A percentile compares a stretch with the other conserved stretches of the same genome.
Conservation (phyloP, 2,888 invertebrate species). For the Uropetala carovei region DNA sequence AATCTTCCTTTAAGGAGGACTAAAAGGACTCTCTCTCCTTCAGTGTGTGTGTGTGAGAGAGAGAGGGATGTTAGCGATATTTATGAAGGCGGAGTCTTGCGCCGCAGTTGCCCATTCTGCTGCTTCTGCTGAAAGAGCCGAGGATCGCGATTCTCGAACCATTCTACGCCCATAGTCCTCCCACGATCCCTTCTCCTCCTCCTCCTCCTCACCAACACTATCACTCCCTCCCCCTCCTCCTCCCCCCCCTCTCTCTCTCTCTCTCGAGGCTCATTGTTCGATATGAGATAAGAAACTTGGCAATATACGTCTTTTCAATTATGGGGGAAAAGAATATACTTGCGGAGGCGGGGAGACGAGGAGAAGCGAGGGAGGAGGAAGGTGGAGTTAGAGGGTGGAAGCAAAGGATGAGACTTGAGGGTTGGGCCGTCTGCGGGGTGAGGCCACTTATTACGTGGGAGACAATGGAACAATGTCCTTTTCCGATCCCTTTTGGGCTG, state of each 20-base stretch:
- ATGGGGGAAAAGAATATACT: conserved; percentile 31
- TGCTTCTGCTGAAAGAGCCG: conserved; percentile 39
- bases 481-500: conserved; percentile 40
- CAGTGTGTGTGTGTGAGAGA: not conserved
- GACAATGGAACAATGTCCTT: conserved; percentile 64
- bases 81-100: conserved; percentile 46
- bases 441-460: conserved; percentile 59
- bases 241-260: not conserved
- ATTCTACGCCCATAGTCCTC: conserved; percentile 14
- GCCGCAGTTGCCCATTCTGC: not conserved
- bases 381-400: not conserved
- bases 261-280: conserved; percentile 37
- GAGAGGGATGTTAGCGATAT: conserved; percentile 43
- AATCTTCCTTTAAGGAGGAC: conserved; percentile 57
- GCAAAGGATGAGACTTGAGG: not conserved
- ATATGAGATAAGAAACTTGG: conserved; percentile 61
- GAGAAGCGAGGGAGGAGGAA: not conserved
- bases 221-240: not conserved
- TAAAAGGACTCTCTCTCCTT: conserved; percentile 12
- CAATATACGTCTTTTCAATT: conserved; percentile 64
- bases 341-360: not conserved
- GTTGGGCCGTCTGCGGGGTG: conserved; percentile 1
- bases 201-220: not conserved
- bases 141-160: conserved; percentile 41
- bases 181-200: conserved; percentile 6